Conservation (phyloP, 2,113 vertebrate species). For the Pachypanchax playfairii region DNA sequence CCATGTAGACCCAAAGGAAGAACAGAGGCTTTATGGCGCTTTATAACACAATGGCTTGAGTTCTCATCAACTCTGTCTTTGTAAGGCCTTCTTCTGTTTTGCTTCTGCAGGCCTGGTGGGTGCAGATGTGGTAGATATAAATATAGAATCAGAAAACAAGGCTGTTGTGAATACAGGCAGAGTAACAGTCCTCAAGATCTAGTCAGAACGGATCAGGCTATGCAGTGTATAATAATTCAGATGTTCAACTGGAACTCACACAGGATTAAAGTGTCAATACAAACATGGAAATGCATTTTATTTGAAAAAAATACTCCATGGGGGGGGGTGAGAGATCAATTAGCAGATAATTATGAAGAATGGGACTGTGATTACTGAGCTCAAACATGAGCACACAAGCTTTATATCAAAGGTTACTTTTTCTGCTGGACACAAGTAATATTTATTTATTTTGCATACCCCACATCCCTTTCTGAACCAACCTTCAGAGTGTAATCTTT, state of each 20-base stretch:
- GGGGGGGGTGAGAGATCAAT: constrained; percentile 37
- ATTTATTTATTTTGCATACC: neutral
- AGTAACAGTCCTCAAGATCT: constrained; percentile 19
- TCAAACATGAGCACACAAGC: constrained; percentile 53
- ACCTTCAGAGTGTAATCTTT: constrained; percentile 56
- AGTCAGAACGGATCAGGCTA: too few relatives aligned
- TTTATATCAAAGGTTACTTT: constrained; percentile 34
- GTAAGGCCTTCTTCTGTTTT: constrained; percentile 37
- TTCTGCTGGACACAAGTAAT: constrained; percentile 7
- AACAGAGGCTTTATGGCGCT: constrained; percentile 79
- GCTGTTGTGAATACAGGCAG: constrained; percentile 41
- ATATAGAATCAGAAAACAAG: constrained; percentile 35
- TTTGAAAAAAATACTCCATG: constrained; percentile 49
- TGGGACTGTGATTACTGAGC: constrained; percentile 51
- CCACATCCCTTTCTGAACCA: constrained; percentile 17
- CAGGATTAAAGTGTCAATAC: constrained; percentile 40
- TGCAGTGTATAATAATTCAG: constrained; percentile 9
- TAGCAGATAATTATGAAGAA: constrained; percentile 66
- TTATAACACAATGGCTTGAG: constrained; percentile 74
- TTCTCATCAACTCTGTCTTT: constrained; percentile 70
- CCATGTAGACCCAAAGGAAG: constrained; percentile 69
- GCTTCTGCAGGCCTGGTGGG: constrained; percentile 49
- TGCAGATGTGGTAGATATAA: constrained; percentile 36
- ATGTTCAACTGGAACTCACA: constrained; percentile 31
- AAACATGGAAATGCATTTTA: constrained; percentile 56